Conservation (phyloP, 2,888 invertebrate species). For the Polylopha cassiicola region DNA sequence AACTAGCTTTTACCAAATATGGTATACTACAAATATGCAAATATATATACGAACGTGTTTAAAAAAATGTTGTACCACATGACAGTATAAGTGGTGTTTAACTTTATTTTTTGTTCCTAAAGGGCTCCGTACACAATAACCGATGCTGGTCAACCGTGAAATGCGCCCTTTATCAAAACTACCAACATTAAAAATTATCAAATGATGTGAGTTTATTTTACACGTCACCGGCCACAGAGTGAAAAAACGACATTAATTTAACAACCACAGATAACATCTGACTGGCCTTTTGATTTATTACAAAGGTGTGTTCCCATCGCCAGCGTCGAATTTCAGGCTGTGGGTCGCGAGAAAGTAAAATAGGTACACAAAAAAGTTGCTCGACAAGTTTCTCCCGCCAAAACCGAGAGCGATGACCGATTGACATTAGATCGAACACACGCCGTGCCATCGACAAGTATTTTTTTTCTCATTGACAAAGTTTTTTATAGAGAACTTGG, state of each 20-base stretch:
- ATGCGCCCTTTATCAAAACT: too few species aligned
- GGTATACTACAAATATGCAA: too few species aligned
- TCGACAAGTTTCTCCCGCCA: slow-evolving; percentile 72
- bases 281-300: slow-evolving; percentile 32
- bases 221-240: too few species aligned
- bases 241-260: slow-evolving; percentile 15
- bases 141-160: too few species aligned
- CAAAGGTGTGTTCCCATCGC: slow-evolving; percentile 20
- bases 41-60: too few species aligned
- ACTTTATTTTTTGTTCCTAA: too few species aligned
- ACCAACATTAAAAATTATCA: too few species aligned
- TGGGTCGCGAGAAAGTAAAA: slow-evolving; percentile 67
- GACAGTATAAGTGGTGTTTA: too few species aligned
- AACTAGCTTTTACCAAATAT: too few species aligned
- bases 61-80: too few species aligned
- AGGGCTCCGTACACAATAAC: too few species aligned
- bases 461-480: slow-evolving; percentile 5
- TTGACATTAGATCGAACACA: slow-evolving; percentile 62
- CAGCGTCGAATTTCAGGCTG: slow-evolving; percentile 20
- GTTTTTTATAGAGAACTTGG: slow-evolving; percentile 4
- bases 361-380: slow-evolving; percentile 69
- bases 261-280: slow-evolving; percentile 22
- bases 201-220: too few species aligned
- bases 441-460: slow-evolving; percentile 34
- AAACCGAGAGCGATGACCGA: slow-evolving; percentile 69